phyloP scores from a whole-genome alignment of 2,113 vertebrate genomes.

The Raja brachyura region DNA sequence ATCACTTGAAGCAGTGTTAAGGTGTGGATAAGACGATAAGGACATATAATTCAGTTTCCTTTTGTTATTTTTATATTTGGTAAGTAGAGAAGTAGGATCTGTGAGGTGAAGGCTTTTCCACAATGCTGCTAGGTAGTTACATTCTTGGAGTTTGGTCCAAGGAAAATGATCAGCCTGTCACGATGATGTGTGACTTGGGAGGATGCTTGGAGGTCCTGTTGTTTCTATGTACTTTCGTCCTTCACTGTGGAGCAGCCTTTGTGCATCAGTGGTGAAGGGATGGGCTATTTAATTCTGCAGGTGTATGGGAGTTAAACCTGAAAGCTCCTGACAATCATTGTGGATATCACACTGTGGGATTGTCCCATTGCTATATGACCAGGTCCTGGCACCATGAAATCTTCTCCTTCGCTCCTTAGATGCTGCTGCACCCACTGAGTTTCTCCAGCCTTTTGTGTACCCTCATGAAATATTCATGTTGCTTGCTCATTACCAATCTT shows the following conservation, averaged over 20 bases:
- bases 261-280: not conserved
- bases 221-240: not conserved
- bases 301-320: too few relatives aligned
- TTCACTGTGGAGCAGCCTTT: too few relatives aligned
- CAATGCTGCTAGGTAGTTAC: not conserved
- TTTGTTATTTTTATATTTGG: not conserved
- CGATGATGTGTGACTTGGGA: not conserved
- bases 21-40: not conserved
- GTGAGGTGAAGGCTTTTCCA: not conserved
- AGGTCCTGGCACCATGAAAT: too few relatives aligned
- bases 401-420: too few relatives aligned
- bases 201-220: not conserved
- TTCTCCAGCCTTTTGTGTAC: too few relatives aligned
- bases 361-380: too few relatives aligned
- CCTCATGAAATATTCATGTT: too few relatives aligned
- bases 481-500: too few relatives aligned
- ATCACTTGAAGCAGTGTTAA: not conserved
- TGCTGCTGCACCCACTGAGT: too few relatives aligned
- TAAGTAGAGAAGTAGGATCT: not conserved
- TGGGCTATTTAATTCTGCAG: not conserved
- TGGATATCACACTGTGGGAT: too few relatives aligned
- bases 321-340: too few relatives aligned
- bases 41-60: not conserved
- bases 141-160: not conserved
- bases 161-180: not conserved